phyloP scores from a whole-genome alignment of 2,888 invertebrate species.

The Mimas tiliae region DNA sequence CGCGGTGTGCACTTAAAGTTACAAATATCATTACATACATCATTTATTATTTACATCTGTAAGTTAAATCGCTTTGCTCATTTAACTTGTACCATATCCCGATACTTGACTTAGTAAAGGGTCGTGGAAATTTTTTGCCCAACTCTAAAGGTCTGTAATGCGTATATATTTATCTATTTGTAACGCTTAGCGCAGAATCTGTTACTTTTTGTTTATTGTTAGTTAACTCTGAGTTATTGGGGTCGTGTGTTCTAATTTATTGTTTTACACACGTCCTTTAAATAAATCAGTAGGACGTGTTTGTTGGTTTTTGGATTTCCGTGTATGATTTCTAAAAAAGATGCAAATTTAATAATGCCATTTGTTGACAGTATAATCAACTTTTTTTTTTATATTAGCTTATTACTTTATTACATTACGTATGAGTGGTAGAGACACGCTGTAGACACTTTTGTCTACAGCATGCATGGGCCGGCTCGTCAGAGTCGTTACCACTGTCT shows the following conservation, averaged over 20 bases:
- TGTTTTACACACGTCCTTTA: not conserved
- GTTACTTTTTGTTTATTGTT: slow-evolving; percentile 25
- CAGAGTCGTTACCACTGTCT: too few relatives aligned
- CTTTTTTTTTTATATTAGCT: too few relatives aligned
- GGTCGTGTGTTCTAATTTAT: slow-evolving; percentile 19
- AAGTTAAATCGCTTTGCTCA: not conserved
- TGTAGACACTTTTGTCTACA: too few relatives aligned
- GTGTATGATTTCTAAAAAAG: too few relatives aligned
- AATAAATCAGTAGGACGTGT: not conserved
- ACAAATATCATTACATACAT: too few relatives aligned
- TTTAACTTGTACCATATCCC: not conserved
- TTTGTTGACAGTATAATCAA: too few relatives aligned
- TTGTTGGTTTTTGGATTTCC: not conserved
- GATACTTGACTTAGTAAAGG: slow-evolving; percentile 21
- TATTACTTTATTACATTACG: too few relatives aligned
- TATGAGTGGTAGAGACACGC: too few relatives aligned
- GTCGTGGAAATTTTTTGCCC: not conserved
- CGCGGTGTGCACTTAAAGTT: too few relatives aligned
- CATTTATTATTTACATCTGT: too few relatives aligned
- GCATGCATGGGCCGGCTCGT: too few relatives aligned
- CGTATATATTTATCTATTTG: slow-evolving; percentile 26
- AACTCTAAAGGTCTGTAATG: slow-evolving; percentile 12
- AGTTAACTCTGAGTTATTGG: slow-evolving; percentile 22
- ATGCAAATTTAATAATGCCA: too few relatives aligned
- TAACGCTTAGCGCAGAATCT: slow-evolving; percentile 22